Evolutionary conservation across 2,113 vertebrate genomes (phyloP).

Genomic region (Herpetotheres cachinnans): DNA sequence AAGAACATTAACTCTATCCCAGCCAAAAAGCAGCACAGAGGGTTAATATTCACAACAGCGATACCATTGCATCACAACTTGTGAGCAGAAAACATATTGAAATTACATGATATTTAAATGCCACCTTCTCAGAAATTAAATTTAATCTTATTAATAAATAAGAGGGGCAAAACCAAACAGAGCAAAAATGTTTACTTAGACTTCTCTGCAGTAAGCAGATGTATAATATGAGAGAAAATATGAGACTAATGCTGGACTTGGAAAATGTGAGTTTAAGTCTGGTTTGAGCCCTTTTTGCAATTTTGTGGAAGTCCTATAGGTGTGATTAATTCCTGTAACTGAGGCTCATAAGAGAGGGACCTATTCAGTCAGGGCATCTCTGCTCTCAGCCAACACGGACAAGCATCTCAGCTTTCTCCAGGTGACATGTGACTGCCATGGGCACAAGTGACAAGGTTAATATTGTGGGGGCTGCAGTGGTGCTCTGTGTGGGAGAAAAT

Average conservation of each 20-base stretch:
- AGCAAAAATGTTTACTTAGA: neutral
- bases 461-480: too few species aligned
- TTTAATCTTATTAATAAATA: neutral
- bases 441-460: neutral
- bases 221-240: neutral
- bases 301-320: neutral
- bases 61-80: neutral
- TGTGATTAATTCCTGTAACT: neutral
- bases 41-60: neutral
- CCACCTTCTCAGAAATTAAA: neutral
- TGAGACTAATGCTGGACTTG: neutral
- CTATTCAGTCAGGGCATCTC: too few species aligned
- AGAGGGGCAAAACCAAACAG: neutral
- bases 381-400: neutral
- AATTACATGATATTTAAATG: constrained; percentile 10
- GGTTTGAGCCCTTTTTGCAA: neutral
- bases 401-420: neutral
- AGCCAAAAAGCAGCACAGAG: neutral
- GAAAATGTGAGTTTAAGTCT: neutral
- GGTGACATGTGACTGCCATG: neutral
- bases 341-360: neutral
- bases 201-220: neutral
- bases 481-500: neutral
- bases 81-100: neutral
- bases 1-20: neutral